Conservation (phyloP, 2,113 vertebrate genomes). For the Genyomyrus donnyi region DNA sequence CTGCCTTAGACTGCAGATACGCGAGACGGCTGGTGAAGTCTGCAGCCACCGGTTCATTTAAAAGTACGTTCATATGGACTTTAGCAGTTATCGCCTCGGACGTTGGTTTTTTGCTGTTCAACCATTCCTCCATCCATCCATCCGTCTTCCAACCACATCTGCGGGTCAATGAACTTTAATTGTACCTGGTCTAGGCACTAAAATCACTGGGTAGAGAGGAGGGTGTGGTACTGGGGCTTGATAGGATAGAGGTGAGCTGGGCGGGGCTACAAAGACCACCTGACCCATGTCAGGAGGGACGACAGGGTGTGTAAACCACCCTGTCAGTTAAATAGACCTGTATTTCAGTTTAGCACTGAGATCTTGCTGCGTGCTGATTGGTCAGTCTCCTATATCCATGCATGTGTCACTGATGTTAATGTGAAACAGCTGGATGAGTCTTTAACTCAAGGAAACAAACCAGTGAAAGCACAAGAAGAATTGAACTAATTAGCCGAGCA, state of each 20-base stretch:
- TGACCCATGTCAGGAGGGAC: not conserved
- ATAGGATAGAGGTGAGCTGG: slow-evolving; percentile 44
- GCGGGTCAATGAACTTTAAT: not conserved
- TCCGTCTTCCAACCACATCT: not conserved
- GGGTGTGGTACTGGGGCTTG: slow-evolving; percentile 13
- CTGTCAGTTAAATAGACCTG: not conserved
- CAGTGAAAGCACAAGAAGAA: too few relatives aligned
- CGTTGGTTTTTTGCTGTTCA: not conserved
- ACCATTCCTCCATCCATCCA: not conserved
- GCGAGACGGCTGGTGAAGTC: not conserved
- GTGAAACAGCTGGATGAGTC: too few relatives aligned
- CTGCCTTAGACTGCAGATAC: not conserved
- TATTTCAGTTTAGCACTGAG: not conserved
- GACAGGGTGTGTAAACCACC: not conserved
- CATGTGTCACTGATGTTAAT: too few relatives aligned
- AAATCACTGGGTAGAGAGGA: not conserved
- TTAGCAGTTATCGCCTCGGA: not conserved
- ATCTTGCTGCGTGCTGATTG: not conserved
- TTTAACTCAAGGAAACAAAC: too few relatives aligned
- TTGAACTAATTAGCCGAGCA: too few relatives aligned
- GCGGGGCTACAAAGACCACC: not conserved
- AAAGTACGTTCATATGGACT: not conserved
- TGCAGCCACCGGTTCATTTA: not conserved
- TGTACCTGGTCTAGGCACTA: not conserved
- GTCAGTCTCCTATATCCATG: not conserved